Percentiles rank a stretch among this genome's conserved stretches.
These are phyloP conservation scores for Borostomias antarcticus DNA, from an alignment of 2,797 vertebrate genomes.

Conservation along the genomic window DNA sequence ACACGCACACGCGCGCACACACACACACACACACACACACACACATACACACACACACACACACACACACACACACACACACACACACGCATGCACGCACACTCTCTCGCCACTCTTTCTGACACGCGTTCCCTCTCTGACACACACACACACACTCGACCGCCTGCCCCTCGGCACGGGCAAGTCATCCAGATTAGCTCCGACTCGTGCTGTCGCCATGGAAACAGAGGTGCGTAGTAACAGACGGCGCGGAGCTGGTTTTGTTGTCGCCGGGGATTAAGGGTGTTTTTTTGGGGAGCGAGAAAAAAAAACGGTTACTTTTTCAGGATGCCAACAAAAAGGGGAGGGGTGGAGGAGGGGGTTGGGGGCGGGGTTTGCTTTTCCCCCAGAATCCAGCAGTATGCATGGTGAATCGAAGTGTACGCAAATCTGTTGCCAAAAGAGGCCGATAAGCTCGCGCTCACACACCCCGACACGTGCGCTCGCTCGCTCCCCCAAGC, in stretches of 20 bases:
- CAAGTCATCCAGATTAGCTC: constrained; percentile 44
- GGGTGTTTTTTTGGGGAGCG: neutral
- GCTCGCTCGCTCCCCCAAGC: neutral
- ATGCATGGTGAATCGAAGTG: neutral
- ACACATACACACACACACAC: constrained; percentile 4
- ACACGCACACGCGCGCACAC: constrained; percentile 6
- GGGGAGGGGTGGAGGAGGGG: constrained; percentile 44
- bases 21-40: neutral
- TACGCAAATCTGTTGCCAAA: constrained; percentile 45
- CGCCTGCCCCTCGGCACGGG: constrained; percentile 34
- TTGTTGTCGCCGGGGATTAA: constrained; percentile 44
- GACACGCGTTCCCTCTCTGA: neutral
- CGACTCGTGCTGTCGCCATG: constrained; percentile 56
- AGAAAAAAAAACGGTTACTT: constrained; percentile 33
- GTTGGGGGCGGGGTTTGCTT: no score
- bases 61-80: neutral
- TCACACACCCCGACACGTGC: neutral
- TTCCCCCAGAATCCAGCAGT: neutral
- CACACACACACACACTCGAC: constrained; percentile 34
- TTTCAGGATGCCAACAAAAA: constrained; percentile 37
- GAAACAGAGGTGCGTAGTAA: constrained; percentile 66
- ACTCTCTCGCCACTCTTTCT: no score
- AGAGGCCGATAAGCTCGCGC: neutral
- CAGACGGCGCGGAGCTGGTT: constrained; percentile 23
- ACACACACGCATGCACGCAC: constrained; percentile 8